phyloP scores from a whole-genome alignment of 2,888 invertebrate genomes.

The Rotaria magnacalcarata region DNA sequence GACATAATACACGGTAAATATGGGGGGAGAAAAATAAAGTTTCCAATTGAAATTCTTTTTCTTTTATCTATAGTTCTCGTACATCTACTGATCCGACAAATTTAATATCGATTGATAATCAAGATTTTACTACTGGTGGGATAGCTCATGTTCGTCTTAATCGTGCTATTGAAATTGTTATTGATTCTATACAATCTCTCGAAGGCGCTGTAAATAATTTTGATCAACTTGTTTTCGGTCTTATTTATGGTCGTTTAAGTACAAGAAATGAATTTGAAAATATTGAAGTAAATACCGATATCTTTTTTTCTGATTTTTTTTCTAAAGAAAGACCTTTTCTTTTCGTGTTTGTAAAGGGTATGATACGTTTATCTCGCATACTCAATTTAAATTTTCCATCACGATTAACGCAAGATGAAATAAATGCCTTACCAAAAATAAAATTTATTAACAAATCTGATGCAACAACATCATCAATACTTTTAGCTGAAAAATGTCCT shows the following conservation, averaged over 20 bases:
- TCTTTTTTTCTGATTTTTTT: too few species aligned
- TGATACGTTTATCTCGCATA: constrained; percentile 31
- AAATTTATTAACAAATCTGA: neutral
- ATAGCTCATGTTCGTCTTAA: neutral
- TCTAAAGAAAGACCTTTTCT: too few species aligned
- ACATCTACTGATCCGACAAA: neutral
- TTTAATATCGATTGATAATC: neutral
- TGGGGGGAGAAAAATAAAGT: too few species aligned
- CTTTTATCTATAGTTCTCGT: neutral
- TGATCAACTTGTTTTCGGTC: constrained; percentile 27
- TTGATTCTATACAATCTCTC: constrained; percentile 25
- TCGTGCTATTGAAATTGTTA: constrained; percentile 37
- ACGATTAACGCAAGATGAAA: neutral
- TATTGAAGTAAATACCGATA: neutral
- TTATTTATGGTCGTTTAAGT: constrained; percentile 10
- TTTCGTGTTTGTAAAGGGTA: neutral
- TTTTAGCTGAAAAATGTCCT: constrained; percentile 22
- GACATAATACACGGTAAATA: constrained; percentile 13
- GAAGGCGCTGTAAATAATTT: constrained; percentile 38
- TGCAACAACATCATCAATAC: neutral
- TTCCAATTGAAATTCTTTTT: neutral
- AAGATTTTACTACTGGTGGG: neutral
- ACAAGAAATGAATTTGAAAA: neutral
- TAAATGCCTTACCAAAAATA: constrained; percentile 28
- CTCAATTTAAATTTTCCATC: constrained; percentile 3